Conservation (phyloP, 1,140 invertebrate genomes). For the Plutomurus gul region DNA sequence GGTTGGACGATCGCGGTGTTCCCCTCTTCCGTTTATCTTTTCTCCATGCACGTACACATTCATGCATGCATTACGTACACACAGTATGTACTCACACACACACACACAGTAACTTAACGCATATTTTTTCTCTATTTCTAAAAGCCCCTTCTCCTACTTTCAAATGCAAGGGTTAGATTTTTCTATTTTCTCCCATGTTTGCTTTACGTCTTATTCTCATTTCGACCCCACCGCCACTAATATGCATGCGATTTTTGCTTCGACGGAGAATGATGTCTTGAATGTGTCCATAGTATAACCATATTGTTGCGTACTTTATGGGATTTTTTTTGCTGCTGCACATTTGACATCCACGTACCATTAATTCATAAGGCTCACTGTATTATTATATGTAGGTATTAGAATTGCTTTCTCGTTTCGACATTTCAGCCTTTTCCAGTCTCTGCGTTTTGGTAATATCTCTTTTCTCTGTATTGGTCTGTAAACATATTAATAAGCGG, state of each 20-base stretch:
- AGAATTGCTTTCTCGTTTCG: not conserved
- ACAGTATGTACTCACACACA: not conserved
- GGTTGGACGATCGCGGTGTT: slow-evolving; percentile 13
- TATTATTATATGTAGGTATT: too few species aligned
- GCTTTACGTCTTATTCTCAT: not conserved
- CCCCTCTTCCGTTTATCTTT: slow-evolving; percentile 20
- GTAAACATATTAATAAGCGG: too few species aligned
- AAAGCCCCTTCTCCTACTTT: slow-evolving; percentile 9
- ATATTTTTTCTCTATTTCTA: slow-evolving; percentile 15
- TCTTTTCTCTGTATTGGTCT: too few species aligned
- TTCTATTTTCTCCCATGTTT: slow-evolving; percentile 6
- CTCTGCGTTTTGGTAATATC: too few species aligned
- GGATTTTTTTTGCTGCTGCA: slow-evolving; percentile 1
- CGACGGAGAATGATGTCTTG: not conserved
- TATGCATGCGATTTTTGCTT: slow-evolving; percentile 3
- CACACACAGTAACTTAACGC: not conserved
- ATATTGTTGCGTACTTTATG: slow-evolving; percentile 26
- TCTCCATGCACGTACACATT: slow-evolving; percentile 17
- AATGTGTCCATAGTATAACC: slow-evolving; percentile 21
- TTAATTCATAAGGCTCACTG: not conserved
- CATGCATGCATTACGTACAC: not conserved
- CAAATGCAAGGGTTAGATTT: slow-evolving; percentile 12
- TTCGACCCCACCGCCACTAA: not conserved
- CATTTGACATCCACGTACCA: slow-evolving; percentile 14
- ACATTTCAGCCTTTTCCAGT: not conserved